phyloP scores from a whole-genome alignment of 1,140 invertebrate genomes.

The Leptestheria dahalacensis region DNA sequence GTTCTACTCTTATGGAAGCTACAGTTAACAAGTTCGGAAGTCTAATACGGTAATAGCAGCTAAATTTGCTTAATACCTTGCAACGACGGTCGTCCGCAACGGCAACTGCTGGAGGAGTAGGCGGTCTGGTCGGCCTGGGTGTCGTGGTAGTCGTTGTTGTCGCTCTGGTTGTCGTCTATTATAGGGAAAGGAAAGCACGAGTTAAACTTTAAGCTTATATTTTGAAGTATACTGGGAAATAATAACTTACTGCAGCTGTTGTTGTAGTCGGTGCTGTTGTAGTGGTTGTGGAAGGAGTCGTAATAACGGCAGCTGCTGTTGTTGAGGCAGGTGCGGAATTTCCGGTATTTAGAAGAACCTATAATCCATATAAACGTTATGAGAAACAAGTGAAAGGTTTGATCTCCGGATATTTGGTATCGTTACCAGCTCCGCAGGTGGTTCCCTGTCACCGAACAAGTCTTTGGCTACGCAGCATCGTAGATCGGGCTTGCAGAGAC shows the following conservation, averaged over 20 bases:
- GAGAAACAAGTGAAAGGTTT: too few relatives aligned
- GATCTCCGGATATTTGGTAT: constrained; percentile 19
- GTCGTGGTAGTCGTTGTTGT: constrained; percentile 21
- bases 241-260: constrained; percentile 2
- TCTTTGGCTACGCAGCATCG: constrained; percentile 40
- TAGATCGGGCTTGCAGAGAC: constrained; percentile 50
- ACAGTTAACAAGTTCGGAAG: too few relatives aligned
- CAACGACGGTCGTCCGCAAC: constrained; percentile 11
- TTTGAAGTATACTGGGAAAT: not conserved
- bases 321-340: constrained; percentile 22
- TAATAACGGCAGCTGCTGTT: constrained; percentile 16
- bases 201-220: not conserved
- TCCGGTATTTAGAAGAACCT: not conserved
- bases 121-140: too few relatives aligned
- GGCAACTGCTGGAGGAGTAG: constrained; percentile 17
- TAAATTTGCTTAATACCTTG: constrained; percentile 19
- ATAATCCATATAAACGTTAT: too few relatives aligned
- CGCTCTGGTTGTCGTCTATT: constrained; percentile 22
- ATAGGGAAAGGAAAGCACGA: not conserved
- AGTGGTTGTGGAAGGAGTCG: not conserved
- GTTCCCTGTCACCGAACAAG: constrained; percentile 40
- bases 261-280: not conserved
- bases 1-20: too few relatives aligned
- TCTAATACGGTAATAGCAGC: constrained; percentile 16
- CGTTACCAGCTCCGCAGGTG: constrained; percentile 41